These are phyloP conservation scores for Cynoglossus semilaevis DNA, from an alignment of 2,113 vertebrate species.

Conservation along the genomic window DNA sequence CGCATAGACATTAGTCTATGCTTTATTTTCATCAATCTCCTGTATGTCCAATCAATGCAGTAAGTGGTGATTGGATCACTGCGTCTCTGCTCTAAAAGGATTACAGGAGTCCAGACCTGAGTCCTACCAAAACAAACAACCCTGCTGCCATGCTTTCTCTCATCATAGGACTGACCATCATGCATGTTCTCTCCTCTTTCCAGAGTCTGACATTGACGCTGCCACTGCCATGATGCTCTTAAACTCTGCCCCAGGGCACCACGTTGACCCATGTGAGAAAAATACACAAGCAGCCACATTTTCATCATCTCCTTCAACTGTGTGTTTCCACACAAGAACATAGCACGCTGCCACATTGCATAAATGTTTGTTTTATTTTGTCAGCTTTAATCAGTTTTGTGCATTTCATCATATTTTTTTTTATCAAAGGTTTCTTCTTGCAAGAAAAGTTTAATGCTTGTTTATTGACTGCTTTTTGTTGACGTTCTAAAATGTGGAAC, in stretches of 20 bases:
- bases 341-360: slow-evolving; percentile 56
- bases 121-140: slow-evolving; percentile 46
- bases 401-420: slow-evolving; percentile 4
- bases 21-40: slow-evolving; percentile 30
- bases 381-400: slow-evolving; percentile 49
- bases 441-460: slow-evolving; percentile 1
- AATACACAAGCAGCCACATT: slow-evolving; percentile 58
- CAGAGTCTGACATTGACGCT: slow-evolving; percentile 99
- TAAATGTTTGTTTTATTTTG: slow-evolving; percentile 43
- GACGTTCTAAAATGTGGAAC: too few relatives aligned
- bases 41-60: slow-evolving; percentile 10
- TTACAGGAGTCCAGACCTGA: slow-evolving; percentile 9
- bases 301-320: slow-evolving; percentile 38
- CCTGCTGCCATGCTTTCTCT: slow-evolving; percentile 51
- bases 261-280: slow-evolving; percentile 93
- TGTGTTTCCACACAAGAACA: slow-evolving; percentile 39
- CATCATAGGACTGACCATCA: slow-evolving; percentile 72
- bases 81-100: slow-evolving; percentile 6
- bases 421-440: slow-evolving; percentile 1
- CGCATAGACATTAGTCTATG: slow-evolving; percentile 36
- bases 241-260: slow-evolving; percentile 97
- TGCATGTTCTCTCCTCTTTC: slow-evolving; percentile 81
- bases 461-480: neutral
- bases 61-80: slow-evolving; percentile 4
- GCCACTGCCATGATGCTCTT: slow-evolving; percentile 99